These are phyloP conservation scores for Eristalinus sepulchralis DNA, from an alignment of 2,888 invertebrate species.

Conservation along the genomic window DNA sequence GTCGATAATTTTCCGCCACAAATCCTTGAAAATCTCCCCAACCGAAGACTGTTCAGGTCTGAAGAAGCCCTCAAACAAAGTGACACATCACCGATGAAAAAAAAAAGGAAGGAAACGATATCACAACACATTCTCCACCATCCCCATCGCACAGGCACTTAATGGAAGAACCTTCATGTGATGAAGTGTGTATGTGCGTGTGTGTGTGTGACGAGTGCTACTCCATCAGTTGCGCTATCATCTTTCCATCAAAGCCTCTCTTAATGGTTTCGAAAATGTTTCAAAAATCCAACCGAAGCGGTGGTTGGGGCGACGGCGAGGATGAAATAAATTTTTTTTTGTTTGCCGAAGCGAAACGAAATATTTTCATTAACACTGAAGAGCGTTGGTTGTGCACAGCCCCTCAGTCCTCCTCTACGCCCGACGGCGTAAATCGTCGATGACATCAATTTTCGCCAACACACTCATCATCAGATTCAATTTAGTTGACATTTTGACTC, in stretches of 20 bases:
- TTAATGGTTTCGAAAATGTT: conserved; percentile 21
- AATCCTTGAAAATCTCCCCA: too few species aligned
- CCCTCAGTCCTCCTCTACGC: conserved; percentile 1
- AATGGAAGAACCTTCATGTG: not conserved
- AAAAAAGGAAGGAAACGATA: too few species aligned
- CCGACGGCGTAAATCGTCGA: conserved; percentile 45
- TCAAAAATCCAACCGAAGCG: not conserved
- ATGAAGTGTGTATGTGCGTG: too few species aligned
- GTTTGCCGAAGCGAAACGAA: conserved; percentile 18
- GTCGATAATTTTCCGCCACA: too few species aligned
- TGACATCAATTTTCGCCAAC: conserved; percentile 70
- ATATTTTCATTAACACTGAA: conserved; percentile 64
- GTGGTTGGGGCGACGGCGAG: not conserved
- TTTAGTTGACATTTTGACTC: conserved; percentile 70
- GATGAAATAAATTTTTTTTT: conserved; percentile 1
- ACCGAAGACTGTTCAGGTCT: too few species aligned
- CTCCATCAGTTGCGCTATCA: conserved; percentile 5
- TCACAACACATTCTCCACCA: too few species aligned
- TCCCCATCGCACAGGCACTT: not conserved
- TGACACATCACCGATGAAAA: not conserved
- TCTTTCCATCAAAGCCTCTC: conserved; percentile 28
- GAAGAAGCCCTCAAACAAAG: not conserved
- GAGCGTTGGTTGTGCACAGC: not conserved
- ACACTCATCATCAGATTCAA: conserved; percentile 71
- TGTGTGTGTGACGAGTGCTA: not conserved